These are phyloP conservation scores for Cyanistes caeruleus DNA, from an alignment of 2,113 vertebrate genomes.

Conservation along the genomic window DNA sequence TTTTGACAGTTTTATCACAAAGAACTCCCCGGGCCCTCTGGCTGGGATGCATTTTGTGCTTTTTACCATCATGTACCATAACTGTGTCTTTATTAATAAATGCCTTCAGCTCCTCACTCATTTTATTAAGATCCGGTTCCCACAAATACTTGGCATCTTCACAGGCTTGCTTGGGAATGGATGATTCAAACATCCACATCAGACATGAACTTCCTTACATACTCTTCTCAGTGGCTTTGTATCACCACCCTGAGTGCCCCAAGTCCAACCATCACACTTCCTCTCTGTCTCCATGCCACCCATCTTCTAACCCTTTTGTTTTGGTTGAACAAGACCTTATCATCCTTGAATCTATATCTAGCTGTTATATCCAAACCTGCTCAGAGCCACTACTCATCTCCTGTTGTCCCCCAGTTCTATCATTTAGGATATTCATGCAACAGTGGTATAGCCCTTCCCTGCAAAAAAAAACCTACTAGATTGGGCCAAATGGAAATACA, in stretches of 20 bases:
- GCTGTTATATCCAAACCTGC: background rate
- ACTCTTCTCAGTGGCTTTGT: background rate
- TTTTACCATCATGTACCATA: background rate
- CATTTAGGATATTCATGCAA: background rate
- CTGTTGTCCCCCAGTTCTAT: background rate
- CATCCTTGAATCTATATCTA: background rate
- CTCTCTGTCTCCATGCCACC: background rate
- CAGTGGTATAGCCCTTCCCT: background rate
- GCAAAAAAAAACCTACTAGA: background rate
- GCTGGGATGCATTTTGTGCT: background rate
- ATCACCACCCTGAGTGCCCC: background rate
- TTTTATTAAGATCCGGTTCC: background rate
- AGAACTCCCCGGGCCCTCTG: background rate
- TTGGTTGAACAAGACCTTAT: background rate
- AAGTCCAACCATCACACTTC: background rate
- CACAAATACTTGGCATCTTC: background rate
- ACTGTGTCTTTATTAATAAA: background rate
- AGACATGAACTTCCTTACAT: background rate
- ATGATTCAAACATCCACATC: background rate
- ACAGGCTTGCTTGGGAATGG: background rate
- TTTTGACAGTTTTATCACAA: background rate
- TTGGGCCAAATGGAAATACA: background rate
- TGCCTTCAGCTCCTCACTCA: background rate
- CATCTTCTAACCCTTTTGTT: background rate
- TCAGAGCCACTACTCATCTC: background rate